Base-by-base conservation (phyloP, 1,140 invertebrate species). In the Rhynchophorus ferrugineus region DNA sequence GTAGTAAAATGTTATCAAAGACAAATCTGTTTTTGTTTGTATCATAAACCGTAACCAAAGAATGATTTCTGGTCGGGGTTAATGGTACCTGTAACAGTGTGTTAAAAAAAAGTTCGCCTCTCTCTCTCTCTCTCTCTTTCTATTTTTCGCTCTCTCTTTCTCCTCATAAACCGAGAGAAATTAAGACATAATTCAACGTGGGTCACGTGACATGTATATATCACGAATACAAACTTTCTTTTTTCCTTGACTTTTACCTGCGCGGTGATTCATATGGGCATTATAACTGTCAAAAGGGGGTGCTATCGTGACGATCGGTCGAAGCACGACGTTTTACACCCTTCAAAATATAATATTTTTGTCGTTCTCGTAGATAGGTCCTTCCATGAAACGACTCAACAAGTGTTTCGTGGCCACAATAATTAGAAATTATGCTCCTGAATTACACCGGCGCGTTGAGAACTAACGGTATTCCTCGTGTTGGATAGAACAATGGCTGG, bases 351-450 rank as follows among this genome's bases (percentile, higher is more conserved):
- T 53, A 53, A 53, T 45, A 53, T 53, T 53, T 44, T 36, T 53
- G 43, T 45, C 42, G 34, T 41, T 41, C 24, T 49, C 9, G 24
- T n/a, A n/a, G 19, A 35, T 14, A 21, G 34, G 37, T 14, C 49
- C 41, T 53, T 53, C 50, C 24, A 14, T 53, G 50, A 53, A 53
- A 53, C 44, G 33, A 33, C 37, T 51, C 34, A 19, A 34, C 36
- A 39, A 37, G 37, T 38, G 20, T 48, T 14, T 39, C 20, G 34
- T 46, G 50, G 24, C 50, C 43, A 53, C 43, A 45, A 37, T 43
- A 53, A 53, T 53, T 53, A 53, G 35, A 46, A 34, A 46, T 41
- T 33, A 53, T 53, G 50, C 50, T 53, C 37, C 50, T 53, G 50
- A 53, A 53, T 53, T 53, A 53, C 50, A 53, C 50, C 9, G 50